Evolutionary conservation across 1,140 invertebrate species (phyloP).

Genomic region (Eueides isabella): DNA sequence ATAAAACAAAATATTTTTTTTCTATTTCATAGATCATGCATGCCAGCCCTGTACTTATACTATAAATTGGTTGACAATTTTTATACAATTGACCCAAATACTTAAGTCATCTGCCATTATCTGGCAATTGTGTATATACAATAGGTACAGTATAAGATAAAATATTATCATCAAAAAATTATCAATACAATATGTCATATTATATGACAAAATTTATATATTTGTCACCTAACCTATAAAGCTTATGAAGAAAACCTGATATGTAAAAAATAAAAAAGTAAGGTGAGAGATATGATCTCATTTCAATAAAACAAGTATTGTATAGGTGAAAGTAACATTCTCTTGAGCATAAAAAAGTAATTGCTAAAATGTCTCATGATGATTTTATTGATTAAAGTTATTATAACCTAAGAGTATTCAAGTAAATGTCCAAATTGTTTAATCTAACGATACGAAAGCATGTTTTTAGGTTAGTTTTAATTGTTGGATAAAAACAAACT

Average conservation of each 20-base stretch:
- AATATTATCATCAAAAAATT: constrained; percentile 6
- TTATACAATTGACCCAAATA: constrained; percentile 37
- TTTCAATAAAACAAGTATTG: constrained; percentile 17
- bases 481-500: not conserved
- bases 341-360: constrained; percentile 34
- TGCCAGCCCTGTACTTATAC: not conserved
- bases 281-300: constrained; percentile 2
- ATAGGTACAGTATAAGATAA: constrained; percentile 28
- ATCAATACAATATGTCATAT: not conserved
- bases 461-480: constrained; percentile 13
- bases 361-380: constrained; percentile 17
- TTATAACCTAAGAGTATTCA: constrained; percentile 14
- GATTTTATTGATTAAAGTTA: not conserved
- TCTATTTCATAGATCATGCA: not conserved
- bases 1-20: not conserved
- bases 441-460: not conserved
- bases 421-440: not conserved
- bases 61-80: constrained; percentile 33
- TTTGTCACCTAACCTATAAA: not conserved
- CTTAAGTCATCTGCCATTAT: constrained; percentile 28
- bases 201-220: not conserved
- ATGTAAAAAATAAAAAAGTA: not conserved
- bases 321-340: constrained; percentile 53
- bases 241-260: not conserved
- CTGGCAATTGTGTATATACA: constrained; percentile 29